Conservation (phyloP, 2,797 vertebrate species). For the Cossypha polioptera region DNA sequence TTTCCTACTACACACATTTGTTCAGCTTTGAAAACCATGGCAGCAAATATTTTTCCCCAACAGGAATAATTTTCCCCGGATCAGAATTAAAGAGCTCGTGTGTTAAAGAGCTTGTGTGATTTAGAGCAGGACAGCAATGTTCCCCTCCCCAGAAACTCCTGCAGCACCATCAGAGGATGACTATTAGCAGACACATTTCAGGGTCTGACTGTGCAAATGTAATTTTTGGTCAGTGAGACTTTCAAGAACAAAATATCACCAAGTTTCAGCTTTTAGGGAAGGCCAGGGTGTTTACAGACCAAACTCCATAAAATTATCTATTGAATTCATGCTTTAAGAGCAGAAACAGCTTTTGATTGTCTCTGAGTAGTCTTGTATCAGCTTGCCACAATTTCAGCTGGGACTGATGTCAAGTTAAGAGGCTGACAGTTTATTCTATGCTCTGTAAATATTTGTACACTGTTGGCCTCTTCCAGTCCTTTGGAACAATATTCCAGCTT, state of each 20-base stretch:
- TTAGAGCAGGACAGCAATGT: neutral
- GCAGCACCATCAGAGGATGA: neutral
- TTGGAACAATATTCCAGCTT: conserved; percentile 54
- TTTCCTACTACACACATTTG: neutral
- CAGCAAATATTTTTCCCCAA: neutral
- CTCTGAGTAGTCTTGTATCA: conserved; percentile 5
- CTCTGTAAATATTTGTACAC: conserved; percentile 67
- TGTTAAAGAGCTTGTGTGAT: neutral
- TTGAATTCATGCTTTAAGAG: neutral
- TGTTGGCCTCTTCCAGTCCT: conserved; percentile 44
- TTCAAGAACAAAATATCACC: neutral
- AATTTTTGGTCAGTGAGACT: neutral
- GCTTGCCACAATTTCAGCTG: conserved; percentile 24
- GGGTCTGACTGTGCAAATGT: neutral
- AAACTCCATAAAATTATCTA: neutral
- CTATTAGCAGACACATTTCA: neutral
- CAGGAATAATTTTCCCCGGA: neutral
- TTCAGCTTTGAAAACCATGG: neutral
- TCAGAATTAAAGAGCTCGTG: neutral
- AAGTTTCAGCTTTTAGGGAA: neutral
- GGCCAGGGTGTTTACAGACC: neutral
- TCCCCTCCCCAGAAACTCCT: neutral
- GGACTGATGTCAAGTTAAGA: conserved; percentile 58
- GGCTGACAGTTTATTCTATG: conserved; percentile 57
- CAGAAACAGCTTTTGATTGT: conserved; percentile 41